Evolutionary conservation across 2,888 invertebrate genomes (phyloP), one percentile per base, ranked within the genome.

Genomic region (Melanchra persicariae): DNA sequence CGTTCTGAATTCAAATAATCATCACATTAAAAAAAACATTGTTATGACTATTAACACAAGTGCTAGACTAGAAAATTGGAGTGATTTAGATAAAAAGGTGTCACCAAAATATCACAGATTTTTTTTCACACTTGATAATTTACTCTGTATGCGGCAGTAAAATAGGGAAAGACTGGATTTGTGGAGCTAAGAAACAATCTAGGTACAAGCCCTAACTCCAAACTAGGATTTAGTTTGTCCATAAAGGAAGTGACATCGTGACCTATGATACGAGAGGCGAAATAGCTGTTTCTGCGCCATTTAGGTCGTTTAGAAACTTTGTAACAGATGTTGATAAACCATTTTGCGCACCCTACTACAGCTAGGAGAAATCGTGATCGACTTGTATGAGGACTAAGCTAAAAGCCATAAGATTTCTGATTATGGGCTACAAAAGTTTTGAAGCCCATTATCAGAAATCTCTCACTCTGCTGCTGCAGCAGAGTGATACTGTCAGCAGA

Each of bases 1-100:
- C 62, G 64, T n/a, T 37, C n/a, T 65, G 70, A 70, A 70, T 66
- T 64, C 45, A 70, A 78, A 79, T 69, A 66, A 63, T 67, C 61
- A 76, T 58, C 26, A 64, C 47, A 34, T 60, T 47, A 68, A 43
- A 67, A 19, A 45, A 15, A 55, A 49, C 26, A 40, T 52, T 49
- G 43, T 70, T 58, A 61, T 45, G 40, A 10, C 58, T 62, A 49
- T 74, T 77, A 60, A 45, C 45, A 26, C 45, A 30, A 26, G 40
- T 49, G 70, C 58, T 66, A 60, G 62, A 75, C 78, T 76, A 63
- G 70, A 81, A 81, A 66, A 75, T 70, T 70, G 51, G 10, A 49
- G 49, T 10, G 8, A 65, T 75, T 75, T 77, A 1, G 62, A 49
- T 47, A 45, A 71, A 40, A n/a, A 30, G 1, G 9, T 30, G 49